Base-by-base conservation (phyloP, 2,113 vertebrate genomes). In the Chloropsis cyanopogon region DNA sequence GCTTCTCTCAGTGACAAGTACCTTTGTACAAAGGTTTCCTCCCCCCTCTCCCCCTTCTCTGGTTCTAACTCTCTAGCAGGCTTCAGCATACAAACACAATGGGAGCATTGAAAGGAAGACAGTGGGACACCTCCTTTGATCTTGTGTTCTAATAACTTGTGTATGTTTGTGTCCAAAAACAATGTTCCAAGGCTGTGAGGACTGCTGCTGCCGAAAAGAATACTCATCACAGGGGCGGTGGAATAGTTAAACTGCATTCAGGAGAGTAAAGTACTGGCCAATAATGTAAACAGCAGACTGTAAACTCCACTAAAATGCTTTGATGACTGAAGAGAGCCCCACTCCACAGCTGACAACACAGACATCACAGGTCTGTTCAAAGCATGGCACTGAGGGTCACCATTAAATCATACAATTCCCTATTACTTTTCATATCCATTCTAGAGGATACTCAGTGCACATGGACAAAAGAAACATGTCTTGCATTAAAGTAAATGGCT, bases 81-180 rank as follows among this genome's bases (percentile, higher is more conserved):
- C 98, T 98, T 98, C 97, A 79, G 82, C 96, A 93, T 97, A 96
- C 86, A 90, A 95, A 95, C 97, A 98, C 98, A 98, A 98, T 97
- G 98, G 97, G 95, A 94, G 97, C 95, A 98, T 98, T 98, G 97
- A 98, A 97, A 97, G 91, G 95, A 95, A 96, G 97, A 97, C 98
- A 63, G 97, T 98, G 95, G 98, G 98, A 97, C 65, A 97, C 92
- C 92, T 94, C 95, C 97, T 98, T 98, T 98, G 98, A 98, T 98
- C 98, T 97, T 94, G 90, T 96, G 96, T 97, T 98, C 98, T 98
- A 98, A 98, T 98, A 98, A 98, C 96, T 97, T 98, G 98, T 98
- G 98, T 97, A 97, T 98, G 98, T 98, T 98, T 98, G 98, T 96
- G 97, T 98, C 98, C 98, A 98, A 96, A 98, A 98, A 98, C 98